Percentiles rank a stretch among this genome's conserved stretches.
Conservation (phyloP, 1,140 invertebrate species). For the Steinernema feltiae region DNA sequence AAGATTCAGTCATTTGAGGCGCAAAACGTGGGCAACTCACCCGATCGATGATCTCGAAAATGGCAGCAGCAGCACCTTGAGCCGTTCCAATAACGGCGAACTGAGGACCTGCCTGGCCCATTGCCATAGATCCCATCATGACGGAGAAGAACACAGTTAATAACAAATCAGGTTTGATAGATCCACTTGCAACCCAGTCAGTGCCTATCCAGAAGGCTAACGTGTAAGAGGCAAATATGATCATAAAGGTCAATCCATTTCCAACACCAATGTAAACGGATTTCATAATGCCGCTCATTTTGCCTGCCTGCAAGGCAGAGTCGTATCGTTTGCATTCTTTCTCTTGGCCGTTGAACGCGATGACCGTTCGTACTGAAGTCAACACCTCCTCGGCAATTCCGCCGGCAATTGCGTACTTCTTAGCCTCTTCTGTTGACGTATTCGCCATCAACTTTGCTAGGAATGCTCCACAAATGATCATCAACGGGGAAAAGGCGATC, state of each 20-base stretch:
- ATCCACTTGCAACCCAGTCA: slow-evolving; percentile 23
- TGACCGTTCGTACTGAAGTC: slow-evolving; percentile 70
- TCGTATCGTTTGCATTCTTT: slow-evolving; percentile 61
- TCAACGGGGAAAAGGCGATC: slow-evolving; percentile 36
- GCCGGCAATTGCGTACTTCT: slow-evolving; percentile 71
- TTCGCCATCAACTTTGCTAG: slow-evolving; percentile 40
- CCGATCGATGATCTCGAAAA: slow-evolving; percentile 49
- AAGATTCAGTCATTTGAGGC: slow-evolving; percentile 20
- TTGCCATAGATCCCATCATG: slow-evolving; percentile 48
- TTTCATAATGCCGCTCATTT: not conserved
- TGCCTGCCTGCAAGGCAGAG: not conserved
- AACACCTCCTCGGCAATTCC: slow-evolving; percentile 74
- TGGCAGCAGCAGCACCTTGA: slow-evolving; percentile 44
- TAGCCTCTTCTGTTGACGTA: slow-evolving; percentile 67
- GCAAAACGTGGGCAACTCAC: slow-evolving; percentile 12
- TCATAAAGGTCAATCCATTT: not conserved
- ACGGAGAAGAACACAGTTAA: slow-evolving; percentile 47
- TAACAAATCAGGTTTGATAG: slow-evolving; percentile 1
- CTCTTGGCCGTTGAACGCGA: slow-evolving; percentile 72
- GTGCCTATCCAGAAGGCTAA: slow-evolving; percentile 49
- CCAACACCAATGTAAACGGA: not conserved
- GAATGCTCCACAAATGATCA: slow-evolving; percentile 36
- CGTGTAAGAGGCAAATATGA: slow-evolving; percentile 22
- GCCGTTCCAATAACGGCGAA: slow-evolving; percentile 50
- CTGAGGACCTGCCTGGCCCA: slow-evolving; percentile 42